Evolutionary conservation across 1,140 invertebrate genomes (phyloP), one percentile per base, ranked within the genome.

Genomic region (Ruditapes philippinarum): DNA sequence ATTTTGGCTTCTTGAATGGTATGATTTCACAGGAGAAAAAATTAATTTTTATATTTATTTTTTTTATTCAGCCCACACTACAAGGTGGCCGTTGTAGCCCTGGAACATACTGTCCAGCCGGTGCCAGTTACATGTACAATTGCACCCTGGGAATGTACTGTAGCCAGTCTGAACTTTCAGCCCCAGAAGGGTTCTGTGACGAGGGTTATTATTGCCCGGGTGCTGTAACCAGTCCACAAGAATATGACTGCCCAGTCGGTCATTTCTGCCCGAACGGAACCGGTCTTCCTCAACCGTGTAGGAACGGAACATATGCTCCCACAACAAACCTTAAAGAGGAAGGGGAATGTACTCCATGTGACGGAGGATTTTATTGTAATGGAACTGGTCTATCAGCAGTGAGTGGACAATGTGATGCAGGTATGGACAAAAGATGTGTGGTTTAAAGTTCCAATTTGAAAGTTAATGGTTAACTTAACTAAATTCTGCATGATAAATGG

Each of bases 141-240:
- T 95, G 95, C 89, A 95, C 94, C 12, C 91, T 94, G 25, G 94
- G 94, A 62, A 89, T 93, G 79, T 95, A 95, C 90, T 95, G 95
- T 86, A 86, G 92, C 42, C 91, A 91, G 14, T 17, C 84, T 45
- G 94, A 93, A 33, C 92, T 95, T 2, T 84, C 40, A 17, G 33
- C 79, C 1, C 94, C 94, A 0, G 89, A 91, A 0, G 93, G 87
- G 14, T 90, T 91, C 82, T 95, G 95, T 90, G 91, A 93, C 42
- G 91, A 89, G 1, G 94, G 95, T 17, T 95, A 93, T 60, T 95
- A 95, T 83, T 95, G 95, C 73, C 95, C 95, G 31, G 84, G 86
- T 36, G 91, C 91, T 0, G 94, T 94, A 11, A 89, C 89, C 0
- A 91, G 89, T 14, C 65, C 91, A 14, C 88, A 88, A 28, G 90